These are phyloP conservation scores for Dipodomys ordii DNA, from an alignment of 2,113 vertebrate species.

Conservation along the genomic window DNA sequence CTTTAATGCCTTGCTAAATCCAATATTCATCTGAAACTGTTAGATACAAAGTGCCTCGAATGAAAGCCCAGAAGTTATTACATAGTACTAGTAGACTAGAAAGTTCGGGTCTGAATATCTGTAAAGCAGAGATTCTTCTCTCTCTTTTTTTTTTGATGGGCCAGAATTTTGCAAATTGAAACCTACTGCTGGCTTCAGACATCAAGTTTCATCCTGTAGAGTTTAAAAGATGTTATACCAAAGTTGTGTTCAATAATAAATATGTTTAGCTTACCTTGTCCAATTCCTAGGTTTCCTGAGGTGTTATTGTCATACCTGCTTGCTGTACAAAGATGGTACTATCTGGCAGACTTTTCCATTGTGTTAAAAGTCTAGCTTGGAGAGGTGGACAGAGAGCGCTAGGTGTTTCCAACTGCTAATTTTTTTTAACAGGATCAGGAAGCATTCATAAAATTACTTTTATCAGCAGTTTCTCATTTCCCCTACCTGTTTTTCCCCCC, in stretches of 20 bases:
- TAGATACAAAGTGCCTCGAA: neutral
- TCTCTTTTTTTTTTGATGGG: neutral
- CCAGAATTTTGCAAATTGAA: neutral
- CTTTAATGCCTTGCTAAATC: slow-evolving; percentile 61
- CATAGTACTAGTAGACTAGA: neutral
- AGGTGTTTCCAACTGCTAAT: slow-evolving; percentile 32
- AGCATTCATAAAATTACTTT: neutral
- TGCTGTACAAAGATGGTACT: slow-evolving; percentile 21
- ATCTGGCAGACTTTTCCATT: slow-evolving; percentile 30
- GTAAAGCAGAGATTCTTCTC: slow-evolving; percentile 10
- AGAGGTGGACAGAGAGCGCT: slow-evolving; percentile 26
- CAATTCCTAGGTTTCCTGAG: slow-evolving; percentile 13
- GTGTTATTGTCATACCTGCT: neutral
- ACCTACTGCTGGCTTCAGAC: neutral
- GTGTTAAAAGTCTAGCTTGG: slow-evolving; percentile 23
- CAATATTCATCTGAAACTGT: neutral
- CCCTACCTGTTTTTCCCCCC: slow-evolving; percentile 40
- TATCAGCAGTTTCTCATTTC: slow-evolving; percentile 51
- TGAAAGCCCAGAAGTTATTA: slow-evolving; percentile 46
- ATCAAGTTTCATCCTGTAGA: neutral
- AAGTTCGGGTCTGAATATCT: slow-evolving; percentile 33
- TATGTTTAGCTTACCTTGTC: slow-evolving; percentile 48
- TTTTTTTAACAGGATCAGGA: slow-evolving; percentile 47
- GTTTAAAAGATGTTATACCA: slow-evolving; percentile 44
- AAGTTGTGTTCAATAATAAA: slow-evolving; percentile 7